These are phyloP conservation scores for Hemithea aestivaria DNA, from an alignment of 2,888 invertebrate species.

Conservation along the genomic window DNA sequence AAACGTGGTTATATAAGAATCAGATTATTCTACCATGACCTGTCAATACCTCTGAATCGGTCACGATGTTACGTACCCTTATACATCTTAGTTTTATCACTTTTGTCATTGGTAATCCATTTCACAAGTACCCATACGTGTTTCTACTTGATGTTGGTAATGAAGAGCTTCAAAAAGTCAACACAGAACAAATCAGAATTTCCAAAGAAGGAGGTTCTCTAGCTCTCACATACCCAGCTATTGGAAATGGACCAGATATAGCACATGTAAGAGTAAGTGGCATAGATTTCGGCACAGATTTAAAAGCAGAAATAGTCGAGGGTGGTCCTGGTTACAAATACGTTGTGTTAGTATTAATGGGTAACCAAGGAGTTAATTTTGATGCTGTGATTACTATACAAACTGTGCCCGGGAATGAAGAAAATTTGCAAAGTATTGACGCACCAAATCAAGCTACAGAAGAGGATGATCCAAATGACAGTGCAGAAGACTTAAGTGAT, in stretches of 20 bases:
- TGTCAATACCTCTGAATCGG: slow-evolving; percentile 39
- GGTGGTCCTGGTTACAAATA: slow-evolving; percentile 71
- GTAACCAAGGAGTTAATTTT: slow-evolving; percentile 55
- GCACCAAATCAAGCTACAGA: slow-evolving; percentile 23
- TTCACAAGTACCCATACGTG: slow-evolving; percentile 66
- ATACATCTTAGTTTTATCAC: slow-evolving; percentile 42
- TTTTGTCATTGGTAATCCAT: slow-evolving; percentile 49
- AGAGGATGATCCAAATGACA: slow-evolving; percentile 34
- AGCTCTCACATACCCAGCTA: slow-evolving; percentile 63
- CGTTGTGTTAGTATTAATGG: slow-evolving; percentile 60
- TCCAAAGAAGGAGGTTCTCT: slow-evolving; percentile 65
- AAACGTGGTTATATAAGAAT: slow-evolving; percentile 64
- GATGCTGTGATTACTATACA: slow-evolving; percentile 64
- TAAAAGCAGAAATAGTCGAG: slow-evolving; percentile 64
- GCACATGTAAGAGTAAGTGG: slow-evolving; percentile 66
- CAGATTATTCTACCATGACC: slow-evolving; percentile 55
- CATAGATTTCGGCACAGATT: slow-evolving; percentile 65
- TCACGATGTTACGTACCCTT: slow-evolving; percentile 47
- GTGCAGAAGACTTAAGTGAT: slow-evolving; percentile 45
- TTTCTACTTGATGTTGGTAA: slow-evolving; percentile 69
- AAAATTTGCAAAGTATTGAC: slow-evolving; percentile 20
- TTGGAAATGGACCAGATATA: slow-evolving; percentile 56
- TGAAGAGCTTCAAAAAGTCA: slow-evolving; percentile 64
- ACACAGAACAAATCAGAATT: slow-evolving; percentile 62
- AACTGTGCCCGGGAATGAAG: slow-evolving; percentile 39